Conservation (phyloP, 1,140 invertebrate species). For the Drosophila tristis region DNA sequence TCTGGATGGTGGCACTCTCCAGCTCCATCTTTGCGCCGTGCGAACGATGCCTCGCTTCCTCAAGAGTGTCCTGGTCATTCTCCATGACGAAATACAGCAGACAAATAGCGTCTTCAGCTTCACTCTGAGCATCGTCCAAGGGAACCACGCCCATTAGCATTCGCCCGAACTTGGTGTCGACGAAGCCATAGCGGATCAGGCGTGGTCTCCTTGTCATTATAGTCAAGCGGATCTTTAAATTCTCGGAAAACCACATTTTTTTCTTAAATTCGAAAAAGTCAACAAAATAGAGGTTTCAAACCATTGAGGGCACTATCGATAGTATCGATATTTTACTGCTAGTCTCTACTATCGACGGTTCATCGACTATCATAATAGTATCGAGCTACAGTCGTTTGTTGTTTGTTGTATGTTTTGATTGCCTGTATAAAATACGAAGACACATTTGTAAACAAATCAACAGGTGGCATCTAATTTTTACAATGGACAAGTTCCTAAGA, state of each 20-base stretch:
- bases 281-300: too few species aligned
- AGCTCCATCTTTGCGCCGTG: conserved; percentile 33
- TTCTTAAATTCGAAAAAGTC: background rate
- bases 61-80: conserved; percentile 14
- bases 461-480: too few species aligned
- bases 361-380: too few species aligned
- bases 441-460: too few species aligned
- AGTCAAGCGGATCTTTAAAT: conserved; percentile 22
- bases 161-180: conserved; percentile 48
- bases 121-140: conserved; percentile 10
- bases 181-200: conserved; percentile 32
- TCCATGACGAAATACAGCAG: conserved; percentile 52
- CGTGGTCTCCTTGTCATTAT: conserved; percentile 13
- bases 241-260: conserved; percentile 44
- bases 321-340: too few species aligned
- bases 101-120: conserved; percentile 42
- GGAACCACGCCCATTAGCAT: conserved; percentile 47
- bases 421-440: too few species aligned
- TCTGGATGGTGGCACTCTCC: conserved; percentile 11
- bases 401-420: too few species aligned
- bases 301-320: too few species aligned
- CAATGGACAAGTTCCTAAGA: too few species aligned
- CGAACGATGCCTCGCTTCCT: conserved; percentile 49
- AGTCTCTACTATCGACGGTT: too few species aligned
- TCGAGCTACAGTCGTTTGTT: too few species aligned